These are phyloP conservation scores for Clytia hemisphaerica DNA, from an alignment of 30 jellyfish, hydroid and myxozoan genomes.

Conservation along the genomic window DNA sequence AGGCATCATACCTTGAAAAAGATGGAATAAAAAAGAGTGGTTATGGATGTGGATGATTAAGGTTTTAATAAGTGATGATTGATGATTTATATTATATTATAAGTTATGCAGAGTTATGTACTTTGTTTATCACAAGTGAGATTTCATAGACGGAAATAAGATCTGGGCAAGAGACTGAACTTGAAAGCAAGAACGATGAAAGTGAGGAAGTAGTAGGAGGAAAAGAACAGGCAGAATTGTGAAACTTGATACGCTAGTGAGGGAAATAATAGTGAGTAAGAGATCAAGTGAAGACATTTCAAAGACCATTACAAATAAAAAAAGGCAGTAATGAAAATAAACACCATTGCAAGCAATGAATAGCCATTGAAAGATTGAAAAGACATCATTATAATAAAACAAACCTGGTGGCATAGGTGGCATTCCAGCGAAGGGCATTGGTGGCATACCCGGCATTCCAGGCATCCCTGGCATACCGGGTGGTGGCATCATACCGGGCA, in stretches of 20 bases:
- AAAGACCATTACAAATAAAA: no score
- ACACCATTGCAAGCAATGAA: no score
- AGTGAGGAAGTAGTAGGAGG: no score
- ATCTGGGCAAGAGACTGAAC: no score
- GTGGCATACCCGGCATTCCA: slow-evolving; percentile 49
- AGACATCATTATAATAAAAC: slow-evolving; percentile 48
- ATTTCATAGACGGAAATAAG: no score
- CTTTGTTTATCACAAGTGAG: no score
- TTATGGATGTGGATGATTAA: background rate
- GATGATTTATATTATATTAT: background rate
- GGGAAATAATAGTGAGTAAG: no score
- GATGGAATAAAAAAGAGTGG: background rate
- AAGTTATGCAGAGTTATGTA: background rate
- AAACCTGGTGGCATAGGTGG: slow-evolving; percentile 89
- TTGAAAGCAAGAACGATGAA: slow-evolving; percentile 11
- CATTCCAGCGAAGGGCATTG: slow-evolving; percentile 84
- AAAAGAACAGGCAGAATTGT: no score
- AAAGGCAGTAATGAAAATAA: no score
- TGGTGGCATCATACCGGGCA: slow-evolving; percentile 69
- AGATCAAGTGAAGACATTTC: no score
- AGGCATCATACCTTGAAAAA: slow-evolving; percentile 67
- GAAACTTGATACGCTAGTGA: no score
- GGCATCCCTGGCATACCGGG: slow-evolving; percentile 88
- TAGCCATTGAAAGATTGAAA: no score
- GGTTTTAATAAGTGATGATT: background rate